Base-by-base conservation (phyloP, 1,140 invertebrate genomes). In the Tetramorium alpestre region DNA sequence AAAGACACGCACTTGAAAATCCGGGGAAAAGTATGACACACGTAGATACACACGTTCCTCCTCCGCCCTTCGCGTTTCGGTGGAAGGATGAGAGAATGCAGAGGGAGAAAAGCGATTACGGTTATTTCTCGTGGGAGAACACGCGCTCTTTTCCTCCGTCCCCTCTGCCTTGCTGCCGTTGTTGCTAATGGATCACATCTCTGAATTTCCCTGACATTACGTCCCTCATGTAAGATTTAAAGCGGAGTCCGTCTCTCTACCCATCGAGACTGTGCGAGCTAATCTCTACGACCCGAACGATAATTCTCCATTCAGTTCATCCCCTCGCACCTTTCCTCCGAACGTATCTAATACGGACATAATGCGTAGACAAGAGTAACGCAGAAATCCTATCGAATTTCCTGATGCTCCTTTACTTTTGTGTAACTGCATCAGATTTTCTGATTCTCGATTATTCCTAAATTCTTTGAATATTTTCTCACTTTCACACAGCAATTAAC, bases 161-260 rank as follows among this genome's bases (percentile, higher is more conserved):
- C 49, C 33, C 64, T 75, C 62, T 38, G 56, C 60, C 69, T 56
- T 41, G 62, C 80, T 81, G 78, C 81, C 91, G 87, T 91, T 92
- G 91, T 92, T 91, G 92, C 92, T 93, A 93, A 93, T 93, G 92
- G 92, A 93, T 93, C 92, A 91, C 91, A 91, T 92, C 90, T 92
- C 92, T 90, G 91, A 93, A 93, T 93, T 93, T 92, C 91, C 89
- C 90, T 92, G 88, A 89, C 89, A 92, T 92, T 92, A 92, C 88
- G 92, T 93, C 87, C 84, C 89, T 93, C 91, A 91, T 92, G 91
- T 91, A 91, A 93, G 91, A 93, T 93, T 93, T 92, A 91, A 93
- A 89, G 84, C 87, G 58, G 47, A 89, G 62, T 87, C 82, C 75
- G 84, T 89, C 84, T 78, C 81, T 88, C 70, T 82, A 81, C 67